These are phyloP conservation scores for Lepidurus couesii DNA, from an alignment of 1,140 invertebrate genomes.

Conservation along the genomic window DNA sequence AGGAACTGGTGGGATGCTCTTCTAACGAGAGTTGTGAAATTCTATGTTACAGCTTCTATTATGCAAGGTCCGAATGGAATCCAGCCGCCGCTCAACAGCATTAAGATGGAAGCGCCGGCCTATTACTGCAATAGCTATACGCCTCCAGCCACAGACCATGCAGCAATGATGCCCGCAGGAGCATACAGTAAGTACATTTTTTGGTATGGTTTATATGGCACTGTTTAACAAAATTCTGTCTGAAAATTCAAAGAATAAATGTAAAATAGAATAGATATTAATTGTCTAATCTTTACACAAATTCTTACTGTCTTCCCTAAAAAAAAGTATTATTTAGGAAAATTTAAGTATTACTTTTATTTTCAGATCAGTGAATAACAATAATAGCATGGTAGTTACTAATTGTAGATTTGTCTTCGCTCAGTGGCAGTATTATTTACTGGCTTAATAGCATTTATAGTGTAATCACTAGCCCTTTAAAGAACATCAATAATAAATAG, in stretches of 20 bases:
- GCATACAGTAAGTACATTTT: slow-evolving; percentile 54
- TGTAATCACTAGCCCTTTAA: no score
- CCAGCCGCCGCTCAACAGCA: slow-evolving; percentile 69
- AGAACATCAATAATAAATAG: no score
- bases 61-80: slow-evolving; percentile 79
- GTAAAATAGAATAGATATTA: background rate
- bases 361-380: no score
- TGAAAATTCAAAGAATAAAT: background rate
- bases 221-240: no score
- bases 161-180: slow-evolving; percentile 53
- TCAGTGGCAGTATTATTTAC: no score
- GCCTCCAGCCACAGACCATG: slow-evolving; percentile 57
- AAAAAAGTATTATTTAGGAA: no score
- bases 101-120: slow-evolving; percentile 81
- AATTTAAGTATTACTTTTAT: no score
- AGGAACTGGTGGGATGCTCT: no score
- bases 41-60: slow-evolving; percentile 77
- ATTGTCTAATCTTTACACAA: background rate
- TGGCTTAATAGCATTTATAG: no score
- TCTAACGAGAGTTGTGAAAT: slow-evolving; percentile 34
- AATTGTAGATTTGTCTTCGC: no score
- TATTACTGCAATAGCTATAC: slow-evolving; percentile 92
- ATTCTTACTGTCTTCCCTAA: no score
- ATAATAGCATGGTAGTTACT: no score
- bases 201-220: background rate